These are phyloP conservation scores for Falco novaeseelandiae DNA, from an alignment of 2,797 vertebrate genomes.

Conservation along the genomic window DNA sequence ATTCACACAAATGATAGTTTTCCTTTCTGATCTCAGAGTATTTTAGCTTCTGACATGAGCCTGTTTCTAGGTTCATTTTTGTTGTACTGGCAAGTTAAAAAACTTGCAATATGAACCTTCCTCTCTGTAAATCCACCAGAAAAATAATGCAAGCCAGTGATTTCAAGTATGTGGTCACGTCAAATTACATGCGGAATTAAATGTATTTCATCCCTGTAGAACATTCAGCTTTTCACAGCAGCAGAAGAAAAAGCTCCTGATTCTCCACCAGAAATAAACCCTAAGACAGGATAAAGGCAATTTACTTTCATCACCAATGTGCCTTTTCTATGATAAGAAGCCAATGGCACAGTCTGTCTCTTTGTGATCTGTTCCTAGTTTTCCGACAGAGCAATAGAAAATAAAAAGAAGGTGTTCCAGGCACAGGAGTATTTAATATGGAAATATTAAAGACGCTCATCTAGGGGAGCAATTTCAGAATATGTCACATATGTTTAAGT, in stretches of 20 bases:
- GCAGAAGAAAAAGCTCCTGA: not conserved
- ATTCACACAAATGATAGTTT: not conserved
- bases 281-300: constrained; percentile 10
- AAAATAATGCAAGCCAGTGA: not conserved
- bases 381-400: not conserved
- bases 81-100: constrained; percentile 28
- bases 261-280: constrained; percentile 15
- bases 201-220: not conserved
- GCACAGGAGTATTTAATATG: not conserved
- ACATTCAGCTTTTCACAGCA: not conserved
- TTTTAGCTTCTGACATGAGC: not conserved
- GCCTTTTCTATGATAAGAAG: not conserved
- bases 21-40: not conserved
- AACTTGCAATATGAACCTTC: not conserved
- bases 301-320: not conserved
- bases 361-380: not conserved
- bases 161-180: not conserved
- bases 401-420: not conserved
- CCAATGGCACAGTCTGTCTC: not conserved
- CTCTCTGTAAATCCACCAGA: constrained; percentile 34
- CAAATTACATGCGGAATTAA: constrained; percentile 16
- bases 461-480: not conserved
- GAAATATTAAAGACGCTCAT: not conserved
- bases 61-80: not conserved
- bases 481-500: not conserved